A percentile compares a stretch with the other conserved stretches of the same genome.
phyloP scores from a whole-genome alignment of 2,797 vertebrate genomes.

The Uromys caudimaculatus region DNA sequence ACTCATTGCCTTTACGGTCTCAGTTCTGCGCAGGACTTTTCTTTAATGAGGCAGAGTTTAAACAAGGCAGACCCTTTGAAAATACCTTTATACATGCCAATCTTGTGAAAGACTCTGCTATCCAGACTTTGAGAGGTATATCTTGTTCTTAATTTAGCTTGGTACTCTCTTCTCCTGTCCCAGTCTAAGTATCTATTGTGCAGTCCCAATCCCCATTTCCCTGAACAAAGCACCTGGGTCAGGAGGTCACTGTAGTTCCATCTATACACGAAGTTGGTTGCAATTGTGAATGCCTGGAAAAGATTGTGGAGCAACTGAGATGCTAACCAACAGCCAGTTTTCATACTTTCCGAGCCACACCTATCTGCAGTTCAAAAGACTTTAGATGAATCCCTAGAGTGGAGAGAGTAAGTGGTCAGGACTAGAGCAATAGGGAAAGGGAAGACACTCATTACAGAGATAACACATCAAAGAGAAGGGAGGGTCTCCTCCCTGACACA shows the following conservation, averaged over 20 bases:
- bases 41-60: not conserved
- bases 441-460: not conserved
- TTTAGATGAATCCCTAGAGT: not conserved
- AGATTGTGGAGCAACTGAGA: not conserved
- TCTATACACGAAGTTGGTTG: not conserved
- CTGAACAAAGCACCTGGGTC: not conserved
- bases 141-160: not conserved
- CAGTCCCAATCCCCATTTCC: not conserved
- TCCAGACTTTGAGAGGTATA: not conserved
- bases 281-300: rapidly evolving
- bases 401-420: too few relatives aligned
- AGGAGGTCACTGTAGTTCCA: not conserved
- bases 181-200: not conserved
- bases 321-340: rapidly evolving
- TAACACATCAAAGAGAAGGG: not conserved
- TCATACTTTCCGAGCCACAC: not conserved
- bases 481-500: not conserved
- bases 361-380: too few relatives aligned
- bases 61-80: not conserved
- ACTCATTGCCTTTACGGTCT: not conserved
- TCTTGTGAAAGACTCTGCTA: rapidly evolving
- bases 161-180: rapidly evolving
- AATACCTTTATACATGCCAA: rapidly evolving
- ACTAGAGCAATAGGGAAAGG: not conserved
- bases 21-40: not conserved